Percentiles rank a stretch among this genome's conserved stretches.
Conservation (phyloP, 2,113 vertebrate genomes). For the Rhabdomys dilectus region DNA sequence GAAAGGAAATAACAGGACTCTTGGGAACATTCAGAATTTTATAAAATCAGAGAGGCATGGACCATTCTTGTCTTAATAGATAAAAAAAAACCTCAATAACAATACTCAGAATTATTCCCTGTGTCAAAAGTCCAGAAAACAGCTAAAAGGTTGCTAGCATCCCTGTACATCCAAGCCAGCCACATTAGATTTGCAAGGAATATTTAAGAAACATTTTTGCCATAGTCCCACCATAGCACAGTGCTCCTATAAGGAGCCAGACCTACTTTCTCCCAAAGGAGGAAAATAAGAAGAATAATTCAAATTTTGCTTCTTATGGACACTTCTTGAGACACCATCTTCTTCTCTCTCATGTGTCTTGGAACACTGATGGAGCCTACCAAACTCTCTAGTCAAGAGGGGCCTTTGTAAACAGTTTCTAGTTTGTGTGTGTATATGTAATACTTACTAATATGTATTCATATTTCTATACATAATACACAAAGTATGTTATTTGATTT, state of each 20-base stretch:
- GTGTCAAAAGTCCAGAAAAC: not conserved
- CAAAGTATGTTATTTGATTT: too few relatives aligned
- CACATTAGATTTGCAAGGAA: not conserved
- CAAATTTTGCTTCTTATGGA: not conserved
- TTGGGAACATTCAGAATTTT: not conserved
- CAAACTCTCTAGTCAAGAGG: not conserved
- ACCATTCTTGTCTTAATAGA: not conserved
- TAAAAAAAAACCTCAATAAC: not conserved
- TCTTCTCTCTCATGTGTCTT: not conserved
- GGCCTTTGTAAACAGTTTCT: not conserved
- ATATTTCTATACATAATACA: too few relatives aligned
- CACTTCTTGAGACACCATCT: not conserved
- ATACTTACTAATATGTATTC: too few relatives aligned
- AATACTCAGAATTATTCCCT: not conserved
- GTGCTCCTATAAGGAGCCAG: too few relatives aligned
- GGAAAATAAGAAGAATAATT: not conserved
- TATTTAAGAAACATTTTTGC: not conserved
- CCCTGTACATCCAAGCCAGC: not conserved
- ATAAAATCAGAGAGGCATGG: not conserved
- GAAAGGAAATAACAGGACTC: not conserved
- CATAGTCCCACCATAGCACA: not conserved
- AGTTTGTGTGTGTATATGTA: too few relatives aligned
- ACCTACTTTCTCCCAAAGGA: not conserved
- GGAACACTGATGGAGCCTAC: not conserved
- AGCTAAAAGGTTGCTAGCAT: not conserved